Base-by-base conservation (phyloP, 2,113 vertebrate genomes). In the Pluvialis apricaria region DNA sequence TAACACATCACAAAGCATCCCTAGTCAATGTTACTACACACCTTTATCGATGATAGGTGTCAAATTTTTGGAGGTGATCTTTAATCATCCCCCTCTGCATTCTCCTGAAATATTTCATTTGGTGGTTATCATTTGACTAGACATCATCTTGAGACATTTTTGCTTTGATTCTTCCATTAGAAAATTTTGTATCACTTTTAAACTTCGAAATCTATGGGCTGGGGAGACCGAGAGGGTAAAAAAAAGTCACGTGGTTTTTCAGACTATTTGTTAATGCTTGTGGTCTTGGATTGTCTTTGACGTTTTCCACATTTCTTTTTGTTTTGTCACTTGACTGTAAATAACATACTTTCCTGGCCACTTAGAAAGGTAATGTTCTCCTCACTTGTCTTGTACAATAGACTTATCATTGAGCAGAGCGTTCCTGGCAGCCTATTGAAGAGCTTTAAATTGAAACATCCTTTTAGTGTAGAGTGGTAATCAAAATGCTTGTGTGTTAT, bases 401-500 rank as follows among this genome's bases (percentile, higher is more conserved):
- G 83, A 68, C 89, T 86, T 76, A 76, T 73, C 94, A 90, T 70
- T 88, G 69, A 95, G 87, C 45, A 91, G 51, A 72, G 26, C 61
- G 10, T 88, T 94, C 44, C 75, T 96, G 93, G 86, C 82, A 97
- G 73, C 54, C 72, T 75, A 49, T 40, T 91, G 93, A 94, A 92
- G 78, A 90, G 78, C 87, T 83, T 84, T 87, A 97, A 96, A 96
- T 88, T 91, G 95, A 92, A 97, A 91, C 66, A 80, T 90, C 85
- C 69, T 91, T 95, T 83, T 78, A 86, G 86, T 36, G 70, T 47
- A 89, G 84, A 93, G 71, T 82, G 47, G 90, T 94, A 92, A 94
- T 94, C 93, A 95, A 86, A 95, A 92, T 85, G 85, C 68, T 90
- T 70, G 60, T 86, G 82, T 94, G 91, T 73, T 86, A 42, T 42